Evolutionary conservation across 2,797 vertebrate genomes (phyloP), one percentile per base, ranked within the genome.

Genomic region (Lacerta bilineata): DNA sequence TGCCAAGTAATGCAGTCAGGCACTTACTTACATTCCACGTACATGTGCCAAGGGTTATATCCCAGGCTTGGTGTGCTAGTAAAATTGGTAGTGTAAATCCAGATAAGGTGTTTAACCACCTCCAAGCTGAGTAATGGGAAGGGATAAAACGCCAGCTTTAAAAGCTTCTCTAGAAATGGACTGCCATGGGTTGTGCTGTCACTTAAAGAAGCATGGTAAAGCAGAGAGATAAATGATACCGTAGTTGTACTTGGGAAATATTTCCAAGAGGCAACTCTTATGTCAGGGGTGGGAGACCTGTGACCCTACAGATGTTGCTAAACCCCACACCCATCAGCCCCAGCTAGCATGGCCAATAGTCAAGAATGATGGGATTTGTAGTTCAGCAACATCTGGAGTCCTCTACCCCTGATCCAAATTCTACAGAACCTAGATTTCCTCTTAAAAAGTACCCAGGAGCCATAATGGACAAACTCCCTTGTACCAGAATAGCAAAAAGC

Each of bases 1-100:
- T 92, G 92, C 91, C 93, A 95, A 93, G 86, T 91, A 94, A 93
- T 61, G 85, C 88, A 94, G 91, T 88, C 87, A 79, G 75, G 61
- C 83, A 77, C 91, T 94, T 89, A 90, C 91, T 92, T 86, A 90
- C 83, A 91, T 93, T 94, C 91, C 90, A n/a, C 82, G 80, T 0
- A 0, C 88, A 90, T 93, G 71, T 94, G 89, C 91, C 91, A 93
- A 89, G 86, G 75, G 91, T 92, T 93, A 95, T 92, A 89, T 92
- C 93, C 87, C 89, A 93, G 85, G 87, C 77, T 89, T 20, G 0
- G 88, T 41, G 90, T 83, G 91, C 91, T 90, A 92, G 84, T 91
- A 93, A 95, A 96, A 89, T 0, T 0, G 59, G 83, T 88, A 92
- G 90, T 90, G 92, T 82, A 93, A 94, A 94, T 92, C 91, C 92